These are phyloP conservation scores for Athene noctua DNA, from an alignment of 2,113 vertebrate species.

Conservation along the genomic window DNA sequence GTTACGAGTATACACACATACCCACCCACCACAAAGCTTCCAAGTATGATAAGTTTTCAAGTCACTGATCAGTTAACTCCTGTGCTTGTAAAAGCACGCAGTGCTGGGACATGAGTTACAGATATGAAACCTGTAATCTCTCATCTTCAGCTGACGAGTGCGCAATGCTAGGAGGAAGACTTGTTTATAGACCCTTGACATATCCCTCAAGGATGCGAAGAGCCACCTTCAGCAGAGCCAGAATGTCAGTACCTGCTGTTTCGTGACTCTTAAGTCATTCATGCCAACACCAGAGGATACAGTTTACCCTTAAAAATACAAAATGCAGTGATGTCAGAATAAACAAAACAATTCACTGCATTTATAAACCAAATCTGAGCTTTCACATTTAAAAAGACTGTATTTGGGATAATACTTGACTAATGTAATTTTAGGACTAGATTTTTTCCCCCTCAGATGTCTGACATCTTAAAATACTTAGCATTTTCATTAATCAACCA, in stretches of 20 bases:
- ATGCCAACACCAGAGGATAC: background rate
- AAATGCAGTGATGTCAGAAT: background rate
- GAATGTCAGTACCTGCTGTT: background rate
- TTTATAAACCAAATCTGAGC: background rate
- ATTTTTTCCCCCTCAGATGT: too few species aligned
- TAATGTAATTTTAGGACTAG: background rate
- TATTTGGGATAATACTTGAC: background rate
- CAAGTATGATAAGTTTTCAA: accelerated
- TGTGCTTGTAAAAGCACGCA: background rate
- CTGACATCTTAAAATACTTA: background rate
- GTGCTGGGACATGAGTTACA: background rate
- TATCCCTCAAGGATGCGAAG: background rate
- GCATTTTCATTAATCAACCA: background rate
- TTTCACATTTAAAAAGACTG: background rate
- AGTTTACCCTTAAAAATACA: background rate
- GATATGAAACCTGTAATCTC: background rate
- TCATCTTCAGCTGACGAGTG: background rate
- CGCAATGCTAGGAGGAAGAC: background rate
- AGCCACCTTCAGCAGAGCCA: background rate
- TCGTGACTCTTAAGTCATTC: background rate
- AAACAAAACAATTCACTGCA: background rate
- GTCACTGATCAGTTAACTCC: background rate
- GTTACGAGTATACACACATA: accelerated
- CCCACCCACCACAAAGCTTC: background rate
- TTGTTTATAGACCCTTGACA: background rate